Percentiles rank a stretch among this genome's conserved stretches.
phyloP scores from a whole-genome alignment of 2,797 vertebrate genomes.

The Tapirus indicus region DNA sequence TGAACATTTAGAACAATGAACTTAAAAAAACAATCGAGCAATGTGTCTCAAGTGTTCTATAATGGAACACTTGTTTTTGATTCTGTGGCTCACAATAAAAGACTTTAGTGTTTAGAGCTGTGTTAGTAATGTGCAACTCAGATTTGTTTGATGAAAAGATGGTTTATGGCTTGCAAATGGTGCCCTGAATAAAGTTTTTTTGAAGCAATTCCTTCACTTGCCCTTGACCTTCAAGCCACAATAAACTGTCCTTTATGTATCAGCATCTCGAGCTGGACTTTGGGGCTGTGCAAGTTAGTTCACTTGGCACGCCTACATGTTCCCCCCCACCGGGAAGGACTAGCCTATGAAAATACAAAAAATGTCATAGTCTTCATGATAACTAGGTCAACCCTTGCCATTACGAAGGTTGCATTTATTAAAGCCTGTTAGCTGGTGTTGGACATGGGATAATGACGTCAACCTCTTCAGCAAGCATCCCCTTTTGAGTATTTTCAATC shows the following conservation, averaged over 20 bases:
- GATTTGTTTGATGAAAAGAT: constrained; percentile 86
- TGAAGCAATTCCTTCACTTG: constrained; percentile 84
- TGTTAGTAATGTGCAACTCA: constrained; percentile 83
- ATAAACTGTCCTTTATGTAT: constrained; percentile 73
- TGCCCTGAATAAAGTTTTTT: constrained; percentile 82
- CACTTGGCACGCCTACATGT: constrained; percentile 74
- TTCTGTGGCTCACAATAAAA: constrained; percentile 83
- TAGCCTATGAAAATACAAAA: constrained; percentile 37
- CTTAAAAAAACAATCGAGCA: constrained; percentile 82
- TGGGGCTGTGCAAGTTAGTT: constrained; percentile 68
- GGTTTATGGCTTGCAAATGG: constrained; percentile 80
- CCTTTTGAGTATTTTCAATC: background rate
- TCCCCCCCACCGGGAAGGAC: constrained; percentile 63
- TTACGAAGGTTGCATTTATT: background rate
- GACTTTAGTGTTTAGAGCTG: constrained; percentile 83
- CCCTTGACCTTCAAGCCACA: constrained; percentile 83
- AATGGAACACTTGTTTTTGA: constrained; percentile 86
- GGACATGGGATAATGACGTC: background rate
- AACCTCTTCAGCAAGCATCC: background rate
- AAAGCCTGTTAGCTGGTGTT: background rate
- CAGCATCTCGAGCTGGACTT: constrained; percentile 79
- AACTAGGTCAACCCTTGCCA: background rate
- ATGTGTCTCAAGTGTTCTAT: constrained; percentile 82
- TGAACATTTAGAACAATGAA: constrained; percentile 86
- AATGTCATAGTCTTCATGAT: constrained; percentile 36